Evolutionary conservation across 2,113 vertebrate genomes (phyloP), one percentile per base, ranked within the genome.

Genomic region (Morone chrysops): DNA sequence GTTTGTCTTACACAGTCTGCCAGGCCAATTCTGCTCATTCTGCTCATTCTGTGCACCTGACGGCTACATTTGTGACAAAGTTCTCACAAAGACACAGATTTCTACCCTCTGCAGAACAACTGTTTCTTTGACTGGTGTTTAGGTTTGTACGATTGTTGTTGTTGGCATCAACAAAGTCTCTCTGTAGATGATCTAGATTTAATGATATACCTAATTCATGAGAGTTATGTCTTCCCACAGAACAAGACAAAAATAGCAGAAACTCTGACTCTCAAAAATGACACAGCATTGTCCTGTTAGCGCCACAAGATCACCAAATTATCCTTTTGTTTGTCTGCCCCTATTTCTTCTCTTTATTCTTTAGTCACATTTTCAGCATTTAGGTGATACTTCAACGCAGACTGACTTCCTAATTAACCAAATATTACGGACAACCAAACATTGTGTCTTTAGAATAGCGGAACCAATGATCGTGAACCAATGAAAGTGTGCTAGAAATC

Each of bases 1-100:
- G 89, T 92, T 90, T 92, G 85, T 91, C 82, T 87, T 89, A 59
- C 76, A 80, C 75, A 83, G 78, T 73, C 73, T 89, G 85, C 82
- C 77, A 59, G 63, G 78, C 57, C 80, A 79, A 70, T 88, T 91
- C 65, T 69, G 69, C 57, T 86, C 70, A 70, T 90, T 84, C 54
- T 50, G 54, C 40, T 85, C 77, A 70, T 78, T 38, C 22, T 57
- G 8, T 69, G 70, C 65, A 90, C 61, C 76, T 88, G 85, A 83
- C 20, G 45, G 84, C 50, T 59, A 57, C 71, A 82, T 78, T 89
- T 84, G 45, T 66, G 41, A 84, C 69, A 76, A 54, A 36, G 41
- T 63, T 78, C 66, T 60, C 9, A 50, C 3, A 14, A 25, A 82
- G 40, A 66, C 6, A 6, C n/a, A 7, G 2, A 31, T 48, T 82